phyloP scores from a whole-genome alignment of 2,888 invertebrate genomes.

The Kuschelorhynchus macadamiae region DNA sequence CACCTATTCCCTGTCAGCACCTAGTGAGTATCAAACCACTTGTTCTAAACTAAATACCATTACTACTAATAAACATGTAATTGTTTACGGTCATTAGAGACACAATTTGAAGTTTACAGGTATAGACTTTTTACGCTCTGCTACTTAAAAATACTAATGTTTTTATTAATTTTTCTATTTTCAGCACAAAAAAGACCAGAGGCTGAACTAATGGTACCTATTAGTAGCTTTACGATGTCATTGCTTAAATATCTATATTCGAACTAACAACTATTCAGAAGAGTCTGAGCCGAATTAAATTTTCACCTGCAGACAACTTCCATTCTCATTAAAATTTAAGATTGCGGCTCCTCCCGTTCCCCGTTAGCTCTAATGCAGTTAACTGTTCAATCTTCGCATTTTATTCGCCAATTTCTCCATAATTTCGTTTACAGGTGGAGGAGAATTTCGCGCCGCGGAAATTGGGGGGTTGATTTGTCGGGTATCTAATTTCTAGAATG shows the following conservation, averaged over 20 bases:
- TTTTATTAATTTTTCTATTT: no score
- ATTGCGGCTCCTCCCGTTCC: conserved; percentile 39
- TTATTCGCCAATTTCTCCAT: conserved; percentile 51
- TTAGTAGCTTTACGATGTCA: no score
- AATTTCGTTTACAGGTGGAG: conserved; percentile 47
- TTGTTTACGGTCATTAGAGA: no score
- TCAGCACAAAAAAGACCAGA: no score
- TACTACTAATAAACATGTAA: no score
- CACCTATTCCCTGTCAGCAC: no score
- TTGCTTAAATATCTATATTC: neutral
- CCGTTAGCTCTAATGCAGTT: conserved; percentile 43
- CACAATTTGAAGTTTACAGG: no score
- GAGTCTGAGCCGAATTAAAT: conserved; percentile 31
- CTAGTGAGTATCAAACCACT: no score
- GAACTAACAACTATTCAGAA: conserved; percentile 8
- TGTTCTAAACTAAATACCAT: no score
- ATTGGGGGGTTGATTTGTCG: conserved; percentile 32
- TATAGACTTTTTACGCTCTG: no score
- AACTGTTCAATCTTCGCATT: conserved; percentile 50
- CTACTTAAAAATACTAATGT: no score
- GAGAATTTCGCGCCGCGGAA: conserved; percentile 28
- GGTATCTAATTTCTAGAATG: conserved; percentile 17
- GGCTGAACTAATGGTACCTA: no score
- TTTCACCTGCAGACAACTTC: conserved; percentile 47
- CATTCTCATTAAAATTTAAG: conserved; percentile 49